Conservation (phyloP, 1,140 invertebrate genomes). For the Papilio polytes region DNA sequence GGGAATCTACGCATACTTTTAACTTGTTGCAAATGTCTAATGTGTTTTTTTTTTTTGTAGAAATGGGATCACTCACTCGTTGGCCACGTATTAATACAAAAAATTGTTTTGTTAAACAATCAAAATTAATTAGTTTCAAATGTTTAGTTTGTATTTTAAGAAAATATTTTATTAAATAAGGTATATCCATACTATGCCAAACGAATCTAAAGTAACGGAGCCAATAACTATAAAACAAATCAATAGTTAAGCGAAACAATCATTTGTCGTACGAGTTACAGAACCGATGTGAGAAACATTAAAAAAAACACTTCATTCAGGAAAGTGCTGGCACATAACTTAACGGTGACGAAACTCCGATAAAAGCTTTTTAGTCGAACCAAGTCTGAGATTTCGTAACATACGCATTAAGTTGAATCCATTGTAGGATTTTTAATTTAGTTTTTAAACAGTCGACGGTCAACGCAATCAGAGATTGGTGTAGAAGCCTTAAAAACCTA, state of each 20-base stretch:
- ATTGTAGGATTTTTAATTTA: too few relatives aligned
- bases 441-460: too few relatives aligned
- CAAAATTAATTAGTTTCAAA: too few relatives aligned
- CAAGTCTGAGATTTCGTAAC: neutral
- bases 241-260: conserved; percentile 71
- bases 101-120: too few relatives aligned
- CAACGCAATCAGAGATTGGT: too few relatives aligned
- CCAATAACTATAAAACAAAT: conserved; percentile 74
- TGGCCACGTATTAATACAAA: too few relatives aligned
- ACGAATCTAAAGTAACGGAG: conserved; percentile 53
- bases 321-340: conserved; percentile 48
- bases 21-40: too few relatives aligned
- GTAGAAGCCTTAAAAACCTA: too few relatives aligned
- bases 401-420: neutral
- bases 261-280: conserved; percentile 45
- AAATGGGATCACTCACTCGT: too few relatives aligned
- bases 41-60: too few relatives aligned
- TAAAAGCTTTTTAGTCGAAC: conserved; percentile 43
- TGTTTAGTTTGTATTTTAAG: too few relatives aligned
- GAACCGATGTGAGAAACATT: conserved; percentile 61
- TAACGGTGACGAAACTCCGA: conserved; percentile 48
- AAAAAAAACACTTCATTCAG: conserved; percentile 54
- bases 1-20: neutral
- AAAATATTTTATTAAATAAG: neutral
- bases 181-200: conserved; percentile 44